Evolutionary conservation across 1,140 invertebrate species (phyloP), one percentile per base, ranked within the genome.

Genomic region (Orchesella cincta): DNA sequence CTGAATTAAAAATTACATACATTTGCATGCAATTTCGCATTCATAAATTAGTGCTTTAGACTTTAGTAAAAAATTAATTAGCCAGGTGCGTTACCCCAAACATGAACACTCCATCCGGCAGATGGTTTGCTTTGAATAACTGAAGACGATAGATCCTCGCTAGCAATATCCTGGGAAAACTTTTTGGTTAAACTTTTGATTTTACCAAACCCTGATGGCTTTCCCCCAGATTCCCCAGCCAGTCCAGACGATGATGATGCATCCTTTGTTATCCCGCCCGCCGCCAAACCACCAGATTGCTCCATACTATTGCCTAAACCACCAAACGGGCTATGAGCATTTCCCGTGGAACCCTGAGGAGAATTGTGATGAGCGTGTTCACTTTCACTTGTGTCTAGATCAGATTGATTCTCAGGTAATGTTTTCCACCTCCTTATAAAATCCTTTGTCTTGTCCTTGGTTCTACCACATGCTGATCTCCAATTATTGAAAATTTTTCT

Each of bases 371-470:
- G 3, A 12, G 3, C 16, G 2, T 62, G 70, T 29, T 33, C 54
- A 64, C 36, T 33, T 5, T 29, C 35, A 31, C 62, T 33, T 29
- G 8, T 23, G 31, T 39, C 77, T 16, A 75, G 1, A n/a, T 82
- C 79, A 1, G 78, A 72, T 62, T 82, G 79, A 64, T 80, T 78
- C 77, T 82, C 81, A 36, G 81, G 81, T 23, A 82, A 76, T 18
- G 81, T 82, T 77, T 82, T 82, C 81, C 81, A 82, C 3, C 81
- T 36, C 46, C 76, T 74, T 14, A 82, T 76, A n/a, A 82, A 80
- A 67, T 82, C 81, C 67, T 82, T 82, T 28, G 81, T 82, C 62
- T 75, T 80, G 71, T 82, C 79, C 73, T 82, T 82, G 31, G 81
- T 82, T 71, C 71, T 80, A 16, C 79, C 81, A 67, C 81, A 82